Base-by-base conservation (phyloP, 2,888 invertebrate species). In the Plebejus anna region DNA sequence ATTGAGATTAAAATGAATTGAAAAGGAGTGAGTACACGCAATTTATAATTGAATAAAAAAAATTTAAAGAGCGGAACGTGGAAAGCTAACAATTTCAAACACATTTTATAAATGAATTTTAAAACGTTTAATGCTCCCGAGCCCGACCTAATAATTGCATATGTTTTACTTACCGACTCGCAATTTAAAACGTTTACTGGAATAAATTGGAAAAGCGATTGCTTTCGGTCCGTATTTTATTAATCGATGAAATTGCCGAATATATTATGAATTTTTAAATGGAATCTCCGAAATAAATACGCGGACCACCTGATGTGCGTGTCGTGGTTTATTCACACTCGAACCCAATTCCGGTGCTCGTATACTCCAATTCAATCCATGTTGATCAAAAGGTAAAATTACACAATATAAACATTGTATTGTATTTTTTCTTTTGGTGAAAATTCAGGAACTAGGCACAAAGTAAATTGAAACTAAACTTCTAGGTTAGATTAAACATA, bases 231-330 rank as follows among this genome's bases (percentile, higher is more conserved):
- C 66, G 66, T 36, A 66, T 66, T 66, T 66, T 66, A 66, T 66
- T 66, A 66, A 66, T 66, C 66, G 66, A 66, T 66, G 66, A 66
- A 66, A 66, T 66, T 32, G 66, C 66, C 55, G 55, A 70, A 70
- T 71, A 57, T 70, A 70, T 76, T 71, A 70, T 76, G 57, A 71
- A 76, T 72, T 22, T 72, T 72, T 72, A 47, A 72, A 72, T 66
- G 13, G 32, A 66, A 66, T 36, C 66, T 36, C 28, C 13, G 61
- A 32, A 28, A 28, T 66, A 22, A 66, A 66, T 32, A 66, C 16
- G 32, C 32, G 66, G 16, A 5, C 32, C 66, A 66, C 66, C 66
- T 66, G 66, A 13, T 32, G 32, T 66, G 32, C 32, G 13, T 13
- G 28, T 9, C 32, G 66, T 13, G 13, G 32, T 13, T 66, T 66